A percentile compares a stretch with the other conserved stretches of the same genome.
These are phyloP conservation scores for Yponomeuta malinellus DNA, from an alignment of 2,888 invertebrate species.

Conservation along the genomic window DNA sequence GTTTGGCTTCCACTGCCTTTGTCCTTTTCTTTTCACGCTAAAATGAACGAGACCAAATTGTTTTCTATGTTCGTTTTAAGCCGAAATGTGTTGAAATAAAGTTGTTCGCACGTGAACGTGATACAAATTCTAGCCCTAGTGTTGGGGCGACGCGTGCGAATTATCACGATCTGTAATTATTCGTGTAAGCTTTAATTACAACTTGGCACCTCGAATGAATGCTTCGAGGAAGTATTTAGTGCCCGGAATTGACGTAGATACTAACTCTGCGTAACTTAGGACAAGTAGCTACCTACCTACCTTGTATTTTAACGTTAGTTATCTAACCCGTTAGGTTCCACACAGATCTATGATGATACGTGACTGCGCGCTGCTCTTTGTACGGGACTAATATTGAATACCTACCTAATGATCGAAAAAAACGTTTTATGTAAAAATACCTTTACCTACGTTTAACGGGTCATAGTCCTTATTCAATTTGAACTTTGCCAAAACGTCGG, in stretches of 20 bases:
- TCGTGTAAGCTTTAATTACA: conserved; percentile 27
- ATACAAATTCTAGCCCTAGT: conserved; percentile 20
- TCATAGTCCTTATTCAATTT: no score
- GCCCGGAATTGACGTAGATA: not conserved
- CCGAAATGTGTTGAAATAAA: not conserved
- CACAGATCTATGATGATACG: no score
- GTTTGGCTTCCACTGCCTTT: not conserved
- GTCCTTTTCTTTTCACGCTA: not conserved
- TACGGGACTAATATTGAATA: no score
- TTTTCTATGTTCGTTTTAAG: not conserved
- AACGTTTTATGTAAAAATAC: no score
- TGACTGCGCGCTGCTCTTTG: no score
- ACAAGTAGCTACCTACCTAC: not conserved
- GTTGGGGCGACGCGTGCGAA: conserved; percentile 24
- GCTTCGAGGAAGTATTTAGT: conserved; percentile 12
- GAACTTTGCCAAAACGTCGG: no score
- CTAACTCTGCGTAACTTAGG: not conserved
- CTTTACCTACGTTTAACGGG: no score
- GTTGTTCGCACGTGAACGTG: conserved; percentile 18
- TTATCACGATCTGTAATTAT: conserved; percentile 27
- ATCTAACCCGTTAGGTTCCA: not conserved
- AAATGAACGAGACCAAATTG: not conserved
- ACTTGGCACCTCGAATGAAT: conserved; percentile 16
- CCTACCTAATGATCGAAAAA: no score
- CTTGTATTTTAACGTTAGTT: not conserved